A percentile compares a stretch with the other conserved stretches of the same genome.
phyloP scores from a whole-genome alignment of 2,888 invertebrate genomes.

The Pyrrhia umbra region DNA sequence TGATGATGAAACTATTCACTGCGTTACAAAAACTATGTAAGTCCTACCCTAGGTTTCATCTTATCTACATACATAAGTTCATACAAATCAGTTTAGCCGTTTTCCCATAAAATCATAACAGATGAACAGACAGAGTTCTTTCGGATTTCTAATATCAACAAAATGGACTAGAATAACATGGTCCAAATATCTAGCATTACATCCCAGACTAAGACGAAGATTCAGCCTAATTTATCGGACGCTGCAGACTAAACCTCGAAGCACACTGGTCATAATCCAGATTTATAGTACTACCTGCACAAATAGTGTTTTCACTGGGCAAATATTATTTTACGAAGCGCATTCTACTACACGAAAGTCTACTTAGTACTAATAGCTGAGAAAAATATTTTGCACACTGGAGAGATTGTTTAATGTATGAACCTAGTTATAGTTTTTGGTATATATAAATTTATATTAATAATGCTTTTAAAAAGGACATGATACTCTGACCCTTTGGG shows the following conservation, averaged over 20 bases:
- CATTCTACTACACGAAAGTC: conserved; percentile 52
- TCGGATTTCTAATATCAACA: not conserved
- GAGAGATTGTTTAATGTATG: conserved; percentile 5
- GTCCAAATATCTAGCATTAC: not conserved
- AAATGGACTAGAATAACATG: not conserved
- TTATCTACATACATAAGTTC: too few relatives aligned
- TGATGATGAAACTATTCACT: too few relatives aligned
- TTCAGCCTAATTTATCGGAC: conserved; percentile 20
- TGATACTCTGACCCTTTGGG: not conserved
- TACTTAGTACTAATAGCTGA: conserved; percentile 47
- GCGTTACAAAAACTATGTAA: too few relatives aligned
- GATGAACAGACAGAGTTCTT: not conserved
- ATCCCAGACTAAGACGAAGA: not conserved
- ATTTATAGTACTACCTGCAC: conserved; percentile 48
- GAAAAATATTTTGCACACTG: conserved; percentile 44
- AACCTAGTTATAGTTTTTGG: conserved; percentile 6
- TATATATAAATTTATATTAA: not conserved
- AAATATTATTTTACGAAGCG: conserved; percentile 41
- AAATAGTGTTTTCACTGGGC: conserved; percentile 36
- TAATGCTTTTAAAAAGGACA: not conserved
- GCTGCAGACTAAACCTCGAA: not conserved
- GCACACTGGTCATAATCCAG: conserved; percentile 30
- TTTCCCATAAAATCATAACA: too few relatives aligned
- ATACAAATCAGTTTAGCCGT: too few relatives aligned
- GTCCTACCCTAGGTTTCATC: too few relatives aligned